Conservation (phyloP, 2,113 vertebrate genomes). For the Gnathonemus echidnorhynchus region DNA sequence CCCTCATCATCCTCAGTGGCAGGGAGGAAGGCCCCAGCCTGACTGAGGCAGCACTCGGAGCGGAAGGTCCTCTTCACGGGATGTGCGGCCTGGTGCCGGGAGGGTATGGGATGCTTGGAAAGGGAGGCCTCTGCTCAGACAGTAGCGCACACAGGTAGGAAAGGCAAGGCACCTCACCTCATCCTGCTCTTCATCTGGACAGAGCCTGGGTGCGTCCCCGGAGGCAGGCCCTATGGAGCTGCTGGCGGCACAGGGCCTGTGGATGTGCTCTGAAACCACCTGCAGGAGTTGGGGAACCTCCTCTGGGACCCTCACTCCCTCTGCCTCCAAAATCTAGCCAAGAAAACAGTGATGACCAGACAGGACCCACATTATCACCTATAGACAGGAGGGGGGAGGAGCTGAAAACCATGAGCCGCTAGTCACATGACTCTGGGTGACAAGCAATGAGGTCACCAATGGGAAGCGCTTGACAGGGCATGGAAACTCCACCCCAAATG, state of each 20-base stretch:
- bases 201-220: slow-evolving; percentile 29
- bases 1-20: slow-evolving; percentile 58
- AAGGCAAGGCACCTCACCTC: slow-evolving; percentile 25
- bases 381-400: neutral
- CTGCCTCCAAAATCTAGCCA: slow-evolving; percentile 56
- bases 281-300: slow-evolving; percentile 53
- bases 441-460: neutral
- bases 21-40: slow-evolving; percentile 61
- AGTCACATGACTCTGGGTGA: neutral
- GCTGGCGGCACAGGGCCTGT: slow-evolving; percentile 44
- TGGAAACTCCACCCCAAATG: neutral
- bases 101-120: neutral
- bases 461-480: neutral
- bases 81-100: slow-evolving; percentile 12
- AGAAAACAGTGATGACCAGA: neutral
- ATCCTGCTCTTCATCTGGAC: slow-evolving; percentile 27
- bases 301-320: slow-evolving; percentile 55
- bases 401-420: neutral
- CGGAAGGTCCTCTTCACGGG: slow-evolving; percentile 44
- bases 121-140: neutral
- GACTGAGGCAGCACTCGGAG: slow-evolving; percentile 60
- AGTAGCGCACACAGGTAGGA: neutral
- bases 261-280: slow-evolving; percentile 51
- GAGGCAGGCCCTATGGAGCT: slow-evolving; percentile 39
- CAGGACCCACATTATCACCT: neutral